Evolutionary conservation across 2,888 invertebrate genomes (phyloP).

Genomic region (Microctonus brassicae): DNA sequence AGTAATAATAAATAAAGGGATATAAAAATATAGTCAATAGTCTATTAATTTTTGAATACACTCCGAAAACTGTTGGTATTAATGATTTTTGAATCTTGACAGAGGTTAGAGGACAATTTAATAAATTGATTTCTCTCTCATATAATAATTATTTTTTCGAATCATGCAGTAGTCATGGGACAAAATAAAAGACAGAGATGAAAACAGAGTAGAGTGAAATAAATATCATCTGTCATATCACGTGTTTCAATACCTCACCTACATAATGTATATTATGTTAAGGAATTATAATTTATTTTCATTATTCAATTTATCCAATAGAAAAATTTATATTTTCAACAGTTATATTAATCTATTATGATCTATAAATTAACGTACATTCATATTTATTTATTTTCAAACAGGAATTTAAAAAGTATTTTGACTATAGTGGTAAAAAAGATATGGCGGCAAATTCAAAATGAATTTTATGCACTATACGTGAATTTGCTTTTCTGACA

Average conservation of each 20-base stretch:
- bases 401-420: not conserved
- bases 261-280: not conserved
- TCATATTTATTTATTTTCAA: not conserved
- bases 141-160: slow-evolving; percentile 16
- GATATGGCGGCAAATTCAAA: slow-evolving; percentile 18
- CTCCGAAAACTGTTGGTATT: not conserved
- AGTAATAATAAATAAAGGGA: slow-evolving; percentile 16
- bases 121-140: not conserved
- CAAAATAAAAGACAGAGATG: slow-evolving; percentile 24
- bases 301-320: not conserved
- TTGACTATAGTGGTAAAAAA: not conserved
- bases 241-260: slow-evolving; percentile 33
- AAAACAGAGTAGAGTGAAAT: not conserved
- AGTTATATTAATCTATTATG: too few relatives aligned
- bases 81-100: not conserved
- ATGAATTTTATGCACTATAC: not conserved
- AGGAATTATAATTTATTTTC: not conserved
- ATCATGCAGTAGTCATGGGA: slow-evolving; percentile 24
- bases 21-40: not conserved
- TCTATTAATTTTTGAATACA: not conserved
- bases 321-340: not conserved
- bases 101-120: not conserved
- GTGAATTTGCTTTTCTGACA: not conserved
- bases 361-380: not conserved
- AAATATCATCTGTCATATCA: slow-evolving; percentile 35